Conservation (phyloP, 2,113 vertebrate genomes). For the Chloropsis hardwickii region DNA sequence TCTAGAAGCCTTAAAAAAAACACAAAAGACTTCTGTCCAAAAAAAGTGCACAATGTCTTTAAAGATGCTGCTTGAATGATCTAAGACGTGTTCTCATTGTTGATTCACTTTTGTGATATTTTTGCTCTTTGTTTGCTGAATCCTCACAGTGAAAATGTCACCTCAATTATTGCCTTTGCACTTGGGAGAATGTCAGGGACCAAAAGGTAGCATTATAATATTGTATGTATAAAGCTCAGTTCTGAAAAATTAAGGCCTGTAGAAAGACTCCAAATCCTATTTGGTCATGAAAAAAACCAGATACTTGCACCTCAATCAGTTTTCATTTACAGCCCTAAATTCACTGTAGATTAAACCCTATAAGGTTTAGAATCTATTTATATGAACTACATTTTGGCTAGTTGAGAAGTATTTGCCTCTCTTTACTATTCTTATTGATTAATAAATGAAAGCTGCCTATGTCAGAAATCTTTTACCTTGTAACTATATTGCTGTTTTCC, state of each 20-base stretch:
- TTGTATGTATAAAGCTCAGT: neutral
- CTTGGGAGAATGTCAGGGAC: neutral
- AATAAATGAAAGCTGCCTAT: neutral
- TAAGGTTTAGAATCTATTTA: neutral
- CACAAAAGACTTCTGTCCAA: neutral
- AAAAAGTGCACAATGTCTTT: neutral
- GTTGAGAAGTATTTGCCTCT: neutral
- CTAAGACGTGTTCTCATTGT: neutral
- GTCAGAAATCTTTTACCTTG: neutral
- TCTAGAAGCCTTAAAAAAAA: neutral
- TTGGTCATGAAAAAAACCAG: neutral
- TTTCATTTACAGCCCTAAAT: neutral
- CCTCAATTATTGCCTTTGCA: neutral
- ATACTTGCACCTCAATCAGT: neutral
- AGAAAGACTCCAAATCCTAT: neutral
- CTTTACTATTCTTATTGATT: neutral
- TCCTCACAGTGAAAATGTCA: neutral
- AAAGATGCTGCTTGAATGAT: neutral
- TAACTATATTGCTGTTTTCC: neutral
- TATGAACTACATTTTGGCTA: neutral
- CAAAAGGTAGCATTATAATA: neutral
- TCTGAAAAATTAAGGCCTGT: neutral
- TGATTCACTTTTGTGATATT: neutral
- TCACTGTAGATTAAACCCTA: neutral
- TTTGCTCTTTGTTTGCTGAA: constrained; percentile 3